Percentiles rank a stretch among this genome's conserved stretches.
These are phyloP conservation scores for Anhinga rufa DNA, from an alignment of 2,113 vertebrate genomes.

Conservation along the genomic window DNA sequence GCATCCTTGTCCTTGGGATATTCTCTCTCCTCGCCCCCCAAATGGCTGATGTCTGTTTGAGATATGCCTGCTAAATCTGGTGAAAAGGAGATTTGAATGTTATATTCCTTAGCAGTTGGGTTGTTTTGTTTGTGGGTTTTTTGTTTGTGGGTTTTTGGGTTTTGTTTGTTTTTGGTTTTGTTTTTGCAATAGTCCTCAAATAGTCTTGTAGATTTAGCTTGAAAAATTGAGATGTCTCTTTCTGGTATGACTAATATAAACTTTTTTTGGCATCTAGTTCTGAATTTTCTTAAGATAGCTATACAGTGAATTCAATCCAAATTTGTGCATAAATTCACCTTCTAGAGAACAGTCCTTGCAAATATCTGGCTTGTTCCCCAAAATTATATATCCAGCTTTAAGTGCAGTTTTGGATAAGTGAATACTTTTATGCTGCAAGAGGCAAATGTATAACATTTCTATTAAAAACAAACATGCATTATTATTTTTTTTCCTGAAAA, in stretches of 20 bases:
- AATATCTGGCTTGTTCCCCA: background rate
- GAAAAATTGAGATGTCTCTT: background rate
- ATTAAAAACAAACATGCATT: background rate
- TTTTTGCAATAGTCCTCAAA: background rate
- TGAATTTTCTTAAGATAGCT: background rate
- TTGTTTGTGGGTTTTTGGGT: too few relatives aligned
- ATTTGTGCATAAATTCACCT: background rate
- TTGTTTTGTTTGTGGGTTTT: too few relatives aligned
- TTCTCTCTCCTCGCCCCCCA: background rate
- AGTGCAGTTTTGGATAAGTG: background rate
- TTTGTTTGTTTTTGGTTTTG: too few relatives aligned
- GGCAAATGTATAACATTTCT: background rate
- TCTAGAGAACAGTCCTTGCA: background rate
- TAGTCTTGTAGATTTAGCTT: background rate
- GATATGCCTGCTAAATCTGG: background rate
- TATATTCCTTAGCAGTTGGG: background rate
- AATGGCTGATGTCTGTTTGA: background rate
- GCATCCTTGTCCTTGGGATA: background rate
- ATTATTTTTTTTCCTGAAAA: background rate
- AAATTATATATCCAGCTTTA: background rate
- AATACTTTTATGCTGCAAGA: background rate
- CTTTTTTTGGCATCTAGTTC: background rate
- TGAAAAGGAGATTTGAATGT: background rate
- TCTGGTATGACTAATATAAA: background rate
- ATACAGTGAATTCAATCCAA: background rate